Percentiles rank a stretch among this genome's conserved stretches.
These are phyloP conservation scores for Stenolophus ochropezus DNA, from an alignment of 2,888 invertebrate species.

Conservation along the genomic window DNA sequence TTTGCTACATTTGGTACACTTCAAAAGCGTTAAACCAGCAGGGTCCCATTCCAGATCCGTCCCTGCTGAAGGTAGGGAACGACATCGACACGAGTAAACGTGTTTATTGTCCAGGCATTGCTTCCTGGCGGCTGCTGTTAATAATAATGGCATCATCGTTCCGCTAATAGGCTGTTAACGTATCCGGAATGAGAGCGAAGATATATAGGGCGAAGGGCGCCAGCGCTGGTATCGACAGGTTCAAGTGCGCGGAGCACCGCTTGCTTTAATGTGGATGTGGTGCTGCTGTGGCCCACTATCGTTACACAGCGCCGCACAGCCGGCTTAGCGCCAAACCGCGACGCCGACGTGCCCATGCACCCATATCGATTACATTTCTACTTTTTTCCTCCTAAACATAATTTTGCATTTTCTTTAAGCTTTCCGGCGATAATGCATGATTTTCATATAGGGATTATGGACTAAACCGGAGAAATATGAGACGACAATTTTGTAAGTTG, in stretches of 20 bases:
- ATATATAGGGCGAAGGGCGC: constrained; percentile 28
- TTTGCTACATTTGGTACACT: no score
- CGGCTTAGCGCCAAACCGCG: constrained; percentile 38
- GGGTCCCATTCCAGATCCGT: no score
- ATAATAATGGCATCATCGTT: constrained; percentile 54
- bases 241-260: constrained; percentile 49
- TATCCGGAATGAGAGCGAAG: constrained; percentile 49
- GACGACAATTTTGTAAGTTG: background rate
- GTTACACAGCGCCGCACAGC: no score
- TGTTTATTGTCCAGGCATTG: constrained; percentile 9
- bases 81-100: background rate
- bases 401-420: constrained; percentile 35
- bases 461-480: background rate
- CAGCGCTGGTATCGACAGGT: constrained; percentile 51
- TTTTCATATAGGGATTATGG: constrained; percentile 39
- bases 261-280: constrained; percentile 52
- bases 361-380: constrained; percentile 42
- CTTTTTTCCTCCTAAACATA: constrained; percentile 37
- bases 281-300: constrained; percentile 53
- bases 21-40: no score
- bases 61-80: no score
- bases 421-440: constrained; percentile 26
- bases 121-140: constrained; percentile 17
- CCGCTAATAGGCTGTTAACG: constrained; percentile 55
- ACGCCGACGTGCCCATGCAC: background rate